Conservation (phyloP, 2,888 invertebrate genomes). For the Aphidius colemani region DNA sequence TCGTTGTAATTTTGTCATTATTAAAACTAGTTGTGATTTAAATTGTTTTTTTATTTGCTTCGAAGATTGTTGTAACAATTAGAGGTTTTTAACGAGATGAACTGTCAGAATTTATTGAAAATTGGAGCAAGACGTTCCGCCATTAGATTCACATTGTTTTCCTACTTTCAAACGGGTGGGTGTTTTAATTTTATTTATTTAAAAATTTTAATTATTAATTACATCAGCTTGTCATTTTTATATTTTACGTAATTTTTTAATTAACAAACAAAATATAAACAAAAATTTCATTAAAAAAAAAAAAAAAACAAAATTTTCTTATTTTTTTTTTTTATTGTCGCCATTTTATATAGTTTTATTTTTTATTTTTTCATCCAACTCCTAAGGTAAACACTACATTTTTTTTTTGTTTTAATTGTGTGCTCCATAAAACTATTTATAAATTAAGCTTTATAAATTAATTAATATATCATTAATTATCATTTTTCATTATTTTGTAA, state of each 20-base stretch:
- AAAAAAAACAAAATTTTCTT: not conserved
- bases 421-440: no score
- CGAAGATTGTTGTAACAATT: no score
- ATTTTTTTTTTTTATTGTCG: constrained; percentile 1
- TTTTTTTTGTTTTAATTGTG: no score
- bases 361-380: not conserved
- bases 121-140: constrained; percentile 19
- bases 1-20: no score
- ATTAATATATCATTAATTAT: no score
- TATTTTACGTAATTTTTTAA: not conserved
- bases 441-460: no score
- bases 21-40: no score
- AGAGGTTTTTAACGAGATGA: no score
- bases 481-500: no score
- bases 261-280: not conserved
- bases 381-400: no score
- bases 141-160: constrained; percentile 14
- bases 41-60: no score
- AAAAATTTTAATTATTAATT: not conserved
- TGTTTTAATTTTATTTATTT: constrained; percentile 21
- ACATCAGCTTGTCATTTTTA: no score
- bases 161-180: constrained; percentile 26
- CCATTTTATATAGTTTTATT: constrained; percentile 19
- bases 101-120: constrained; percentile 30
- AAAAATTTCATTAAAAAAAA: not conserved